Percentiles rank a stretch among this genome's conserved stretches.
Conservation (phyloP, 2,113 vertebrate genomes). For the Cisticola juncidis region DNA sequence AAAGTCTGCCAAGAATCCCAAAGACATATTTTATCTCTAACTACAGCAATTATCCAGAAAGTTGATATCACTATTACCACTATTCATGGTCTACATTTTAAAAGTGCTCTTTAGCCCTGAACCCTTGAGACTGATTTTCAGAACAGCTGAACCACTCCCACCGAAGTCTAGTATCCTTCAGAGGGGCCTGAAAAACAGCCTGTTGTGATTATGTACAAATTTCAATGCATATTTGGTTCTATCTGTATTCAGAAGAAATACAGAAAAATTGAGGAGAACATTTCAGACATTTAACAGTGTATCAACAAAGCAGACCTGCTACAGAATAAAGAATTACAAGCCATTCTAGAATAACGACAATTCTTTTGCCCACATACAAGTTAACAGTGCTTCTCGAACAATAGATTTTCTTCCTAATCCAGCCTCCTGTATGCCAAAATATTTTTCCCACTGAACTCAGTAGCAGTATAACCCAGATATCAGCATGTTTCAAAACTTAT, state of each 20-base stretch:
- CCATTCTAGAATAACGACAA: not conserved
- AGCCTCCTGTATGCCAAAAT: not conserved
- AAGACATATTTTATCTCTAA: not conserved
- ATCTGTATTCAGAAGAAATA: not conserved
- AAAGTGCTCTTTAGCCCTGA: not conserved
- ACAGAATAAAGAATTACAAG: not conserved
- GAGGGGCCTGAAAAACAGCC: not conserved
- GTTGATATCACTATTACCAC: not conserved
- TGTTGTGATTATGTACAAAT: not conserved
- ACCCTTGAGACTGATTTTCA: not conserved
- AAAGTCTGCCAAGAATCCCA: constrained; percentile 2
- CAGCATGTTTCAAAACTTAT: not conserved
- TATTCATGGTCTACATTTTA: not conserved
- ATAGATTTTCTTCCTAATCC: not conserved
- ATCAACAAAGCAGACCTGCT: not conserved
- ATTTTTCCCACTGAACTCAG: not conserved
- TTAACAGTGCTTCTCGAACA: not conserved
- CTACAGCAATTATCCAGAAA: not conserved
- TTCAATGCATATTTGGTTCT: not conserved
- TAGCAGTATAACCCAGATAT: not conserved
- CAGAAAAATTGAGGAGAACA: not conserved
- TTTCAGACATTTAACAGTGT: not conserved
- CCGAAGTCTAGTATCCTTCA: not conserved
- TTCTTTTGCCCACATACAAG: not conserved
- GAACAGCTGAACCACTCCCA: not conserved